Evolutionary conservation across 2,113 vertebrate genomes (phyloP).

Genomic region (Rhegmatorhina hoffmannsi): DNA sequence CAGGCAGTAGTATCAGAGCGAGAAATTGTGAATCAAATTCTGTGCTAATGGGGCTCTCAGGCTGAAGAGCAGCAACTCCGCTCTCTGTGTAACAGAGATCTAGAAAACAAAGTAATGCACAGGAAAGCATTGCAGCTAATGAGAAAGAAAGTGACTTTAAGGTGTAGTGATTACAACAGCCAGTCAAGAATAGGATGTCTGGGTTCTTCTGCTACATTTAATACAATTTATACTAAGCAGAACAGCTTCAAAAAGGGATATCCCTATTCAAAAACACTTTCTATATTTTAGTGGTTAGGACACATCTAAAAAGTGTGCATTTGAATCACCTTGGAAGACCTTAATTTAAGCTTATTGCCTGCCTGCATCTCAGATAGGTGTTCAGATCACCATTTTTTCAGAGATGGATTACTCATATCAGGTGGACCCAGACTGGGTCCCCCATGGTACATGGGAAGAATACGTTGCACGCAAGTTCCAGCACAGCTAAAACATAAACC

Average conservation of each 20-base stretch:
- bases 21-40: neutral
- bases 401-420: neutral
- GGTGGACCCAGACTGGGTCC: neutral
- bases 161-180: neutral
- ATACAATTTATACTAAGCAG: neutral
- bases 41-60: neutral
- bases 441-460: neutral
- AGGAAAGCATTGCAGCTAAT: neutral
- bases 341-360: neutral
- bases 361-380: neutral
- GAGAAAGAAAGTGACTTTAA: neutral
- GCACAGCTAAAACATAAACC: neutral
- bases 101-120: neutral
- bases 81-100: neutral
- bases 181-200: neutral
- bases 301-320: neutral
- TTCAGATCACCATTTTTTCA: neutral
- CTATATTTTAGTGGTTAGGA: neutral
- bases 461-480: neutral
- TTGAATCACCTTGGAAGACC: neutral
- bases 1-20: neutral
- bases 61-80: neutral
- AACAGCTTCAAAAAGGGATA: neutral
- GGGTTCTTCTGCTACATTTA: neutral
- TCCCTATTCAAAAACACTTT: neutral